A percentile compares a stretch with the other conserved stretches of the same genome.
Conservation (phyloP, 2,113 vertebrate species). For the Nettapus auritus region DNA sequence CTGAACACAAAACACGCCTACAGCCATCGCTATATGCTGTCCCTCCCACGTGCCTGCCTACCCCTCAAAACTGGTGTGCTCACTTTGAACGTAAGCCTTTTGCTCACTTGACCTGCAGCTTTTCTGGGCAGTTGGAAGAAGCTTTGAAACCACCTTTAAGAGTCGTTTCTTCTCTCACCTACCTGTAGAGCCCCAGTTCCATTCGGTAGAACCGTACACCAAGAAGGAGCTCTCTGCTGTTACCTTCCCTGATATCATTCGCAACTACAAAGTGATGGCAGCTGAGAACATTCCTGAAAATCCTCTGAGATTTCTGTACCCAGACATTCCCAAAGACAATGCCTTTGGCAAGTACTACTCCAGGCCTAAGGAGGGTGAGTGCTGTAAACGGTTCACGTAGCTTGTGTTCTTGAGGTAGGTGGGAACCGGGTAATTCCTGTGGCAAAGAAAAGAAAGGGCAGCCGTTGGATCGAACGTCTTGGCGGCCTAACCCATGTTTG, state of each 20-base stretch:
- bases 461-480: not conserved
- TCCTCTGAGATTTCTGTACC: constrained; percentile 92
- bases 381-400: fast-evolving
- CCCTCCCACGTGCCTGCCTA: not conserved
- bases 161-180: not conserved
- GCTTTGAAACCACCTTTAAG: not conserved
- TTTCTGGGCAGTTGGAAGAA: not conserved
- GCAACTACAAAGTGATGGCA: constrained; percentile 97
- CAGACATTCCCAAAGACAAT: constrained; percentile 88
- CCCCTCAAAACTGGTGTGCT: not conserved
- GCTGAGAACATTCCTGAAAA: constrained; percentile 96
- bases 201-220: constrained; percentile 95
- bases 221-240: constrained; percentile 94
- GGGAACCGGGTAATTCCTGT: not conserved
- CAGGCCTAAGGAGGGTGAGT: constrained; percentile 90
- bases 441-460: not conserved
- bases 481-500: not conserved
- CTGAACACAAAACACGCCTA: not conserved
- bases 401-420: not conserved
- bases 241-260: constrained; percentile 93
- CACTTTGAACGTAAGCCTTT: not conserved
- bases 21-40: not conserved
- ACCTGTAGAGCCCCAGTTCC: constrained; percentile 82
- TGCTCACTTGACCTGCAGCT: not conserved
- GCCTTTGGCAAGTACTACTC: constrained; percentile 98